A percentile compares a stretch with the other conserved stretches of the same genome.
These are phyloP conservation scores for Mesembrinibis cayennensis DNA, from an alignment of 2,113 vertebrate species.

Conservation along the genomic window DNA sequence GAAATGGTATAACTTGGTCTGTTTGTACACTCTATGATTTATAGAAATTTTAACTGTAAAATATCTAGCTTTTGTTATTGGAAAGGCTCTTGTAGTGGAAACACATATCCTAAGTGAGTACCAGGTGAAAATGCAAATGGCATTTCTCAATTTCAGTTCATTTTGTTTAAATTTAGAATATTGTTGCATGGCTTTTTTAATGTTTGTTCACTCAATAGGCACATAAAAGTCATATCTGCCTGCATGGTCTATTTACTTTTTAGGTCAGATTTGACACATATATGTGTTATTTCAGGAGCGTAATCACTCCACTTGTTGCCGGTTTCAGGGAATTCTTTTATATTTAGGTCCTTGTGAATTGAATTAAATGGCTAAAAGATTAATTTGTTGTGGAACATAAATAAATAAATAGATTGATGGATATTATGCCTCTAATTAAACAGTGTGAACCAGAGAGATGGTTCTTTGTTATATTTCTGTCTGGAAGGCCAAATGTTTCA, in stretches of 20 bases:
- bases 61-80: not conserved
- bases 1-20: not conserved
- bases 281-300: constrained; percentile 18
- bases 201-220: not conserved
- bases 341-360: not conserved
- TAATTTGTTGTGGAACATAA: not conserved
- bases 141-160: not conserved
- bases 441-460: not conserved
- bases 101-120: not conserved
- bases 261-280: constrained; percentile 37
- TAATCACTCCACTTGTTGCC: constrained; percentile 47
- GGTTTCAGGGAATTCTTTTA: not conserved
- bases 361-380: not conserved
- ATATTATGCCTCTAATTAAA: not conserved
- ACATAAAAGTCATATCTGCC: not conserved
- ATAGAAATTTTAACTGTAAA: not conserved
- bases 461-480: not conserved
- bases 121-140: not conserved
- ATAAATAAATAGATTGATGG: not conserved
- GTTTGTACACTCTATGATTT: not conserved
- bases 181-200: not conserved
- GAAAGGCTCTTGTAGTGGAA: not conserved
- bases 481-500: not conserved
- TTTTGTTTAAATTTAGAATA: constrained; percentile 3
- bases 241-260: constrained; percentile 47